A percentile compares a stretch with the other conserved stretches of the same genome.
Evolutionary conservation across 2,113 vertebrate species (phyloP).

Genomic region (Lasiurus cinereus): DNA sequence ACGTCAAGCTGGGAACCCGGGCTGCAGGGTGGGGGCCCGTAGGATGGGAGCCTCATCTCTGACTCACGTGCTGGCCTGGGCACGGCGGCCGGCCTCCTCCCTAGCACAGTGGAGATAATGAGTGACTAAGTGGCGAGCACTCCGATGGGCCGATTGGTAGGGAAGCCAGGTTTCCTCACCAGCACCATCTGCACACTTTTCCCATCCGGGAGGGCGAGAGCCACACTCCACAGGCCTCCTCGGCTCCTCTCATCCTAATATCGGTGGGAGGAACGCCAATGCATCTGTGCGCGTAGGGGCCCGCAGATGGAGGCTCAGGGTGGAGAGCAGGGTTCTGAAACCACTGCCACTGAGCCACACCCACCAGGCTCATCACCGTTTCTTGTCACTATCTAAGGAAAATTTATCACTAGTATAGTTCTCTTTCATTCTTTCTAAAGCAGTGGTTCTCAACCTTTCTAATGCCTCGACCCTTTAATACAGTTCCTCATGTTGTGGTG

Average conservation of each 20-base stretch:
- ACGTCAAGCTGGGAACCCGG: constrained; percentile 34
- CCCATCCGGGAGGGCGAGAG: background rate
- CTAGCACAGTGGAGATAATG: constrained; percentile 71
- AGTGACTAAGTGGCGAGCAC: constrained; percentile 69
- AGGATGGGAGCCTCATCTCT: constrained; percentile 43
- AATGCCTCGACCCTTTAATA: too few relatives aligned
- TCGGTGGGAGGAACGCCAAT: fast-evolving
- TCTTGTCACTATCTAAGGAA: background rate
- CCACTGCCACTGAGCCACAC: background rate
- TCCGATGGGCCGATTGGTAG: background rate
- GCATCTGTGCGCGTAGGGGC: background rate
- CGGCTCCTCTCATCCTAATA: background rate
- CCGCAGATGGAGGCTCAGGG: background rate
- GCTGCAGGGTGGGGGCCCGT: background rate
- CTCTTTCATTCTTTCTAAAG: background rate
- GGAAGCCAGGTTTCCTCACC: background rate
- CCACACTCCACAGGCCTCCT: background rate
- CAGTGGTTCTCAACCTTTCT: too few relatives aligned
- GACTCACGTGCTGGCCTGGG: constrained; percentile 71
- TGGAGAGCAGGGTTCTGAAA: background rate
- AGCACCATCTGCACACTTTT: background rate
- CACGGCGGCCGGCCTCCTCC: constrained; percentile 34
- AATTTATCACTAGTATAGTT: background rate
- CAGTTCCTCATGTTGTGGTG: too few relatives aligned
- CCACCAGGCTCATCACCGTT: background rate